Evolutionary conservation across 92 coral and sea anemone genomes (phyloP).

Genomic region (Porites rus): DNA sequence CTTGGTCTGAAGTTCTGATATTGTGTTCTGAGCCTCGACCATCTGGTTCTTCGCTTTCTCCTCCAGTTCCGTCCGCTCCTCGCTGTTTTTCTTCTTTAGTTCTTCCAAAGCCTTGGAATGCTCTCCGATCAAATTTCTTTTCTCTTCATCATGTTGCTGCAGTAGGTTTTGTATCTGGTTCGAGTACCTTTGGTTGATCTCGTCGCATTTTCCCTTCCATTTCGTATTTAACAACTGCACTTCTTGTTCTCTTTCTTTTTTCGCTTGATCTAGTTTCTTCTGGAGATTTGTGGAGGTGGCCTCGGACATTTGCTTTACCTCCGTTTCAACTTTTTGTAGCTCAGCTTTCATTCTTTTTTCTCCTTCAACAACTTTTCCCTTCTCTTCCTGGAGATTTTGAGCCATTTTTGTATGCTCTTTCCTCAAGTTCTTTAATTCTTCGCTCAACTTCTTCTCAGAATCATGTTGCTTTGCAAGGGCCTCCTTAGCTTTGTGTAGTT

Average conservation of each 20-base stretch:
- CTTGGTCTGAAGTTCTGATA: constrained; percentile 71
- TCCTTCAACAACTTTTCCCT: constrained; percentile 53
- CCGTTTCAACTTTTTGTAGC: constrained; percentile 72
- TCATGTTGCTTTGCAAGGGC: constrained; percentile 31
- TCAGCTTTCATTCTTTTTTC: constrained; percentile 71
- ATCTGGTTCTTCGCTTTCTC: constrained; percentile 56
- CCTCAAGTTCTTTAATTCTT: constrained; percentile 54
- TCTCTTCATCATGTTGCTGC: constrained; percentile 76
- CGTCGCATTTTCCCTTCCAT: constrained; percentile 79
- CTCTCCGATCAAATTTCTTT: constrained; percentile 52
- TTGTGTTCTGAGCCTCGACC: constrained; percentile 57
- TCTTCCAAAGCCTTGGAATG: constrained; percentile 54
- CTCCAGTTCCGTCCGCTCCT: constrained; percentile 59
- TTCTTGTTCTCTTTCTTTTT: constrained; percentile 72
- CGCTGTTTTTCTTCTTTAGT: constrained; percentile 39
- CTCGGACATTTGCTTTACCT: constrained; percentile 75
- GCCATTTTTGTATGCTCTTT: constrained; percentile 52
- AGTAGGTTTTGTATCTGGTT: constrained; percentile 81
- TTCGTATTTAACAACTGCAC: constrained; percentile 65
- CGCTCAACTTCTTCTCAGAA: constrained; percentile 55
- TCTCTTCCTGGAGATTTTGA: constrained; percentile 47
- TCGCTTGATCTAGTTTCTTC: constrained; percentile 69
- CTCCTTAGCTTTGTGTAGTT: constrained; percentile 57
- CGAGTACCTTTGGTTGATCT: constrained; percentile 82
- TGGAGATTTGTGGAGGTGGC: constrained; percentile 65